These are phyloP conservation scores for Corvus hawaiiensis DNA, from an alignment of 2,113 vertebrate genomes.

Conservation along the genomic window DNA sequence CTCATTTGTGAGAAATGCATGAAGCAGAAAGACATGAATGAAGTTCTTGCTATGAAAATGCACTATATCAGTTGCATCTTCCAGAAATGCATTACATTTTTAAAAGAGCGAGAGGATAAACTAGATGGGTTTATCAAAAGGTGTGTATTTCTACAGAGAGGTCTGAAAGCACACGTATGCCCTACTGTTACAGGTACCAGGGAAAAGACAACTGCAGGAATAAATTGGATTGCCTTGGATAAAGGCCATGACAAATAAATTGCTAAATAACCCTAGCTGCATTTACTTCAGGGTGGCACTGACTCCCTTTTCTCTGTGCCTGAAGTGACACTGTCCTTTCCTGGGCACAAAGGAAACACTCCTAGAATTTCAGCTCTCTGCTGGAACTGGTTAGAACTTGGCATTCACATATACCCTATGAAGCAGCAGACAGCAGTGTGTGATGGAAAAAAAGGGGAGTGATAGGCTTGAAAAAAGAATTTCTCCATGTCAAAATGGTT, in stretches of 20 bases:
- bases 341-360: not conserved
- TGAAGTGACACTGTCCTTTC: not conserved
- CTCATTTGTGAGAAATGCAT: constrained; percentile 95
- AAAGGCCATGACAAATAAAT: not conserved
- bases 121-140: constrained; percentile 89
- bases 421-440: not conserved
- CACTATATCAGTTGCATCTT: constrained; percentile 94
- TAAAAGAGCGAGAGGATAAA: constrained; percentile 87
- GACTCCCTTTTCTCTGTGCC: not conserved
- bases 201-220: not conserved
- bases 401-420: not conserved
- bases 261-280: not conserved
- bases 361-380: not conserved
- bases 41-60: constrained; percentile 99
- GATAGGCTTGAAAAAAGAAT: not conserved
- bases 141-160: constrained; percentile 46
- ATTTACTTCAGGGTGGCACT: not conserved
- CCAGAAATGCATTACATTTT: constrained; percentile 85
- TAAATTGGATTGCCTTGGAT: not conserved
- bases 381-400: not conserved
- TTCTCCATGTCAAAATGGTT: not conserved
- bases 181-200: not conserved
- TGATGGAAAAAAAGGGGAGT: not conserved
- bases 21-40: constrained; percentile 98
- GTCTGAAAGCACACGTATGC: not conserved